A percentile compares a stretch with the other conserved stretches of the same genome.
These are phyloP conservation scores for Halocynthia aurantium DNA, from an alignment of 23 tunicate genomes.

Conservation along the genomic window DNA sequence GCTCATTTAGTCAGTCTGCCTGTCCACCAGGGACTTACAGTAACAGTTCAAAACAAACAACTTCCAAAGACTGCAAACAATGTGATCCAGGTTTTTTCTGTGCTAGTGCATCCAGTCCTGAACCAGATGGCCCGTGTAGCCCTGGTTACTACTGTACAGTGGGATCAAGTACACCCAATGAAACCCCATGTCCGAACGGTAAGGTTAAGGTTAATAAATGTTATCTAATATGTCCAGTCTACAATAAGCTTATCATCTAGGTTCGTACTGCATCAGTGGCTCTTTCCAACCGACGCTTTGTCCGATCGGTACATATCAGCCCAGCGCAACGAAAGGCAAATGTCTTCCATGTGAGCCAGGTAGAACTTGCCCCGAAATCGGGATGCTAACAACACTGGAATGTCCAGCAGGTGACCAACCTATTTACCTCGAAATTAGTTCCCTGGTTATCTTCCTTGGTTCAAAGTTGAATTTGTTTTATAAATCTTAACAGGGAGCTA, in stretches of 20 bases:
- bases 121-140: slow-evolving; percentile 62
- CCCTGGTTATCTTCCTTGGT: too few relatives aligned
- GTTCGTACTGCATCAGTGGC: slow-evolving; percentile 54
- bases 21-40: slow-evolving; percentile 73
- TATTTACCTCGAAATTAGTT: background rate
- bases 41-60: slow-evolving; percentile 48
- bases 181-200: slow-evolving; percentile 50
- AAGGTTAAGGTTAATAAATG: background rate
- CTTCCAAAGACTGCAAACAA: slow-evolving; percentile 62
- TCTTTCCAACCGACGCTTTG: slow-evolving; percentile 31
- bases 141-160: slow-evolving; percentile 65
- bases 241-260: slow-evolving; percentile 15
- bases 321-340: slow-evolving; percentile 8
- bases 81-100: slow-evolving; percentile 88
- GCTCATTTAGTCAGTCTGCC: slow-evolving; percentile 38
- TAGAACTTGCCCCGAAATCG: slow-evolving; percentile 57
- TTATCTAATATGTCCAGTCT: background rate
- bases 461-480: background rate
- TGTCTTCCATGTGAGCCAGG: slow-evolving; percentile 89
- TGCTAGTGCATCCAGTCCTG: slow-evolving; percentile 42
- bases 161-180: slow-evolving; percentile 27
- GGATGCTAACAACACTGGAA: slow-evolving; percentile 41
- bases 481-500: slow-evolving; percentile 58
- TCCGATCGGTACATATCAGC: slow-evolving; percentile 86
- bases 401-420: slow-evolving; percentile 62